A percentile compares a stretch with the other conserved stretches of the same genome.
phyloP scores from a whole-genome alignment of 1,140 invertebrate genomes.

The Rhyzopertha dominica region DNA sequence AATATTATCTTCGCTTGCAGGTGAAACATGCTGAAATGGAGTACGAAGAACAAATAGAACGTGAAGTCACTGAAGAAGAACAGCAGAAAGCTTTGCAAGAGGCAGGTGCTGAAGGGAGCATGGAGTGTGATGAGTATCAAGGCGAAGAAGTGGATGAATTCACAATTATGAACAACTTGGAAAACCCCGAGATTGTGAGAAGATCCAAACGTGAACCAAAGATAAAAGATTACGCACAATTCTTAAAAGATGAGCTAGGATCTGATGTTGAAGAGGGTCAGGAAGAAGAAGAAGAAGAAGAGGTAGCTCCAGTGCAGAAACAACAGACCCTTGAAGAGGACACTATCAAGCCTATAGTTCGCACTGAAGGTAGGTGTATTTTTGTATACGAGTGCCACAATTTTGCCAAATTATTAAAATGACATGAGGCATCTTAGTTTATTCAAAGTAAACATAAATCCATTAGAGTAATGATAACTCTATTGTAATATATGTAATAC shows the following conservation, averaged over 20 bases:
- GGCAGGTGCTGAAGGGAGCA: conserved; percentile 17
- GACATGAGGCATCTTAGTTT: too few species aligned
- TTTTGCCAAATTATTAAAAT: too few species aligned
- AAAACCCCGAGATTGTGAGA: conserved; percentile 25
- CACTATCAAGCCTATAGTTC: conserved; percentile 38
- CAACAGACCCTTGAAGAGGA: conserved; percentile 17
- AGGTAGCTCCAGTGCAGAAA: conserved; percentile 1
- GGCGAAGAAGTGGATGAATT: conserved; percentile 26
- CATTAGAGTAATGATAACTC: too few species aligned
- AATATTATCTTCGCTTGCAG: too few species aligned
- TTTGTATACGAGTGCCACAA: too few species aligned
- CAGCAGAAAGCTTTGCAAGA: conserved; percentile 14
- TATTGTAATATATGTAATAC: too few species aligned
- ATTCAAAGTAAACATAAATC: too few species aligned
- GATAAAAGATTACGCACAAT: conserved; percentile 29
- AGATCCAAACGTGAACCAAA: conserved; percentile 19
- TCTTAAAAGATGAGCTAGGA: conserved; percentile 29
- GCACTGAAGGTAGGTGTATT: conserved; percentile 40
- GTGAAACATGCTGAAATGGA: conserved; percentile 45
- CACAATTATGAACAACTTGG: conserved; percentile 24
- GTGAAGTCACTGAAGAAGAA: conserved; percentile 23
- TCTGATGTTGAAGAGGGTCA: conserved; percentile 32
- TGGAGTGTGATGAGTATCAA: conserved; percentile 4
- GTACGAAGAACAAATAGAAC: conserved; percentile 36
- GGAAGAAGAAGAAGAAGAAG: conserved; percentile 10